Percentiles rank a stretch among this genome's conserved stretches.
Conservation (phyloP, 2,113 vertebrate genomes). For the Cheilinus undulatus region DNA sequence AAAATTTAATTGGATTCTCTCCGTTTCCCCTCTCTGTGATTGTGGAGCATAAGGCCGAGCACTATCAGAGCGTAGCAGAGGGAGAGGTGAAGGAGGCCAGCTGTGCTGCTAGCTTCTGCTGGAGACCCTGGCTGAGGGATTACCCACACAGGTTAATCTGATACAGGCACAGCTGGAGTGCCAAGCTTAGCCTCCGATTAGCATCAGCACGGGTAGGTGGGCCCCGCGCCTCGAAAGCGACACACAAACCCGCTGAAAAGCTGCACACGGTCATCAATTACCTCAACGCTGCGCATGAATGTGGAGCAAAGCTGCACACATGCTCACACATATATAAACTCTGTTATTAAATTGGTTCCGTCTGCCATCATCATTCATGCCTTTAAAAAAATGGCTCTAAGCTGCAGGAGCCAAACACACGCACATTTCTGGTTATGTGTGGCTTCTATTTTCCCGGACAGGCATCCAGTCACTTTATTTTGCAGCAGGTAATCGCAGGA, state of each 20-base stretch:
- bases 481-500: constrained; percentile 62
- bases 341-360: constrained; percentile 21
- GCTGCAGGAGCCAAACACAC: constrained; percentile 10
- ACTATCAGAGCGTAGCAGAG: constrained; percentile 10
- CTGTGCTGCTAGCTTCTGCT: neutral
- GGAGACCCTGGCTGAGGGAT: constrained; percentile 12
- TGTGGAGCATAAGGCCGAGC: neutral
- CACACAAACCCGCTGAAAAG: constrained; percentile 24
- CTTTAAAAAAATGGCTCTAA: constrained; percentile 39
- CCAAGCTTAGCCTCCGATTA: constrained; percentile 31
- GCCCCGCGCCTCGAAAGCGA: constrained; percentile 1
- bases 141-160: constrained; percentile 41
- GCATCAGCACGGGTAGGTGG: constrained; percentile 37
- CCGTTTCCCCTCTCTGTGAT: constrained; percentile 29
- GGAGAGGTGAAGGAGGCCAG: constrained; percentile 10
- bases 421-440: constrained; percentile 10
- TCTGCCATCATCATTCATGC: constrained; percentile 41
- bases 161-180: constrained; percentile 30
- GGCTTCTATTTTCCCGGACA: constrained; percentile 40
- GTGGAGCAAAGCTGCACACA: neutral
- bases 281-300: neutral
- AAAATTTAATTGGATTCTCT: constrained; percentile 57
- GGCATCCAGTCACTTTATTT: constrained; percentile 62
- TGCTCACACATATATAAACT: constrained; percentile 18
- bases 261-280: constrained; percentile 24